Percentiles rank a stretch among this genome's conserved stretches.
Evolutionary conservation across 2,888 invertebrate species (phyloP).

Genomic region (Agonopterix alstromeriana): DNA sequence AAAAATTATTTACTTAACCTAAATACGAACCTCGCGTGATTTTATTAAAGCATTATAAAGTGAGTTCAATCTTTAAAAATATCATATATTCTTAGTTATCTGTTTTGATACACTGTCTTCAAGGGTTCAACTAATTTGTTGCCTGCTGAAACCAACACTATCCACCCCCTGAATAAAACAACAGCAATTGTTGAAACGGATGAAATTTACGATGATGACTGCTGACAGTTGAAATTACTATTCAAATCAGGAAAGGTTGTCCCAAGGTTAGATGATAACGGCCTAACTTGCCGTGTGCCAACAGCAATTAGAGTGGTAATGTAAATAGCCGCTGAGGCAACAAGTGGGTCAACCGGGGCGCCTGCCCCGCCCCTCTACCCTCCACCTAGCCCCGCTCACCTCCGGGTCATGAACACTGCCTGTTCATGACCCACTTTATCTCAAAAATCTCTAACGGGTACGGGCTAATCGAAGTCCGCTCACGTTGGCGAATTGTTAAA

Average conservation of each 20-base stretch:
- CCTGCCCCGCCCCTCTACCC: slow-evolving; percentile 17
- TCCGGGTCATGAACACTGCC: slow-evolving; percentile 61
- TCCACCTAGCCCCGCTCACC: slow-evolving; percentile 14
- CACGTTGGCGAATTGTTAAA: neutral
- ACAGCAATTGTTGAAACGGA: too few species aligned
- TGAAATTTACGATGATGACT: too few species aligned
- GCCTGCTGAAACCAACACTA: too few species aligned
- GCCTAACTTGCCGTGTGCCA: slow-evolving; percentile 39
- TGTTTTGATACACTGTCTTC: too few species aligned
- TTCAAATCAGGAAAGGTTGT: slow-evolving; percentile 34
- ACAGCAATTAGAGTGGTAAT: slow-evolving; percentile 54
- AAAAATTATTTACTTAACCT: too few species aligned
- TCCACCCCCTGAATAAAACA: too few species aligned
- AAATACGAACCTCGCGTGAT: too few species aligned
- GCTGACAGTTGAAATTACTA: too few species aligned
- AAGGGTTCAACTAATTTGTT: too few species aligned
- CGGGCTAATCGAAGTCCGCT: slow-evolving; percentile 22
- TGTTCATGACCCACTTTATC: slow-evolving; percentile 72
- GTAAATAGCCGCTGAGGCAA: slow-evolving; percentile 65
- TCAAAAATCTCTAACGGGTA: slow-evolving; percentile 37
- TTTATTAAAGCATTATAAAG: too few species aligned
- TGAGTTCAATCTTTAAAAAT: too few species aligned
- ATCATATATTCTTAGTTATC: too few species aligned
- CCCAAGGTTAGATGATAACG: slow-evolving; percentile 33
- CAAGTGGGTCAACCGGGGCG: slow-evolving; percentile 69